Conservation (phyloP, 2,888 invertebrate species). For the Chalcosyrphus nemorum region DNA sequence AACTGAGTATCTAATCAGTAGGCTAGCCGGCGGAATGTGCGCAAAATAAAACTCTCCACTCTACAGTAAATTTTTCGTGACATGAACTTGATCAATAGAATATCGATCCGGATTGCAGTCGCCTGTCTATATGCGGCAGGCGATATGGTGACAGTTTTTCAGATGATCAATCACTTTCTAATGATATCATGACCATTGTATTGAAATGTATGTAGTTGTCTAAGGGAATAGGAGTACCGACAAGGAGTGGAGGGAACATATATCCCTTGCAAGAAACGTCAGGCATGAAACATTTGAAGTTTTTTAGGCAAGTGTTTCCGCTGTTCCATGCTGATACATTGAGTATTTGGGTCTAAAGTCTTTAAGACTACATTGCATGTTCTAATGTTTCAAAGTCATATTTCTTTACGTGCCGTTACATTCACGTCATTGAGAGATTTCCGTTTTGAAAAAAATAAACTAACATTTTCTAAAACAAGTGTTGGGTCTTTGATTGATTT, state of each 20-base stretch:
- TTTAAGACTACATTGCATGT: too few relatives aligned
- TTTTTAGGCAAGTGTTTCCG: too few relatives aligned
- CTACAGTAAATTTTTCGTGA: conserved; percentile 11
- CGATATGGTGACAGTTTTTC: conserved; percentile 18
- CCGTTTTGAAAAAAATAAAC: neutral
- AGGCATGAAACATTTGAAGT: too few relatives aligned
- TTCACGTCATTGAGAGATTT: neutral
- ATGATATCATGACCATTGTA: conserved; percentile 23
- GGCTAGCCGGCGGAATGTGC: neutral
- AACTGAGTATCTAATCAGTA: conserved; percentile 1
- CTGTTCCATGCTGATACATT: too few relatives aligned
- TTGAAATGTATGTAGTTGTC: conserved; percentile 18
- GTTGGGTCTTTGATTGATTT: conserved; percentile 44
- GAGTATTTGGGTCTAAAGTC: too few relatives aligned
- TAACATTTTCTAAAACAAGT: neutral
- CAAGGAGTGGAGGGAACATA: too few relatives aligned
- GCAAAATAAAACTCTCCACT: conserved; percentile 11
- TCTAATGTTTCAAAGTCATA: too few relatives aligned
- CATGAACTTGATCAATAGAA: conserved; percentile 36
- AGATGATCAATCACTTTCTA: conserved; percentile 60
- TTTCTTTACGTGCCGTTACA: too few relatives aligned
- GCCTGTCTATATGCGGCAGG: conserved; percentile 34
- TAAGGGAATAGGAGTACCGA: neutral
- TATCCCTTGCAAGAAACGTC: too few relatives aligned
- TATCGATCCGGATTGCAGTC: conserved; percentile 27